A percentile compares a stretch with the other conserved stretches of the same genome.
phyloP scores from a whole-genome alignment of 2,113 vertebrate species.

The Oreochromis tanganicae region DNA sequence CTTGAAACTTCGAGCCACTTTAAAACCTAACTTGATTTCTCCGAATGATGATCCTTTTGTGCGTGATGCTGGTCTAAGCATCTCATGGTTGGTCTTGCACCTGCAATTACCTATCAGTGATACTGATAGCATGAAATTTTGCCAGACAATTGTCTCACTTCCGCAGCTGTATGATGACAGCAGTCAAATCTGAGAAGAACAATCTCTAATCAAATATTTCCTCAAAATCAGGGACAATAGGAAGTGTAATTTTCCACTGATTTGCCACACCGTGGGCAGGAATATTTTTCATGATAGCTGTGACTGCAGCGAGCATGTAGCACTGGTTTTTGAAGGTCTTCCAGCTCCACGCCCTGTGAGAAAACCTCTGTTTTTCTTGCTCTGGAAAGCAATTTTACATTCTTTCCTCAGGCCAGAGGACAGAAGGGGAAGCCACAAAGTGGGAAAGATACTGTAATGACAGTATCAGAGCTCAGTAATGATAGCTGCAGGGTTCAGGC shows the following conservation, averaged over 20 bases:
- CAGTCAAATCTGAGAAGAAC: background rate
- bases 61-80: background rate
- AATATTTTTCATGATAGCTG: background rate
- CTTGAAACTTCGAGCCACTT: background rate
- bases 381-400: constrained; percentile 40
- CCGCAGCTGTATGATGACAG: background rate
- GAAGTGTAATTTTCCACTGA: background rate
- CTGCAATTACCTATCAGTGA: background rate
- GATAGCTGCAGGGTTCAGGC: constrained; percentile 40
- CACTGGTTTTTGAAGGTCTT: background rate
- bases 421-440: background rate
- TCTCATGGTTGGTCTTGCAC: background rate
- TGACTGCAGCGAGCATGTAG: background rate
- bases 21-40: background rate
- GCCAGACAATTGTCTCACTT: background rate
- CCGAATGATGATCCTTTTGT: background rate
- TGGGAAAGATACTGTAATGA: constrained; percentile 40
- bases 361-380: constrained; percentile 25
- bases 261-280: background rate
- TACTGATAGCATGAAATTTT: background rate
- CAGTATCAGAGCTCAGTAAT: constrained; percentile 43
- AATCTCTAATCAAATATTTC: constrained; percentile 9
- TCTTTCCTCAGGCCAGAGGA: constrained; percentile 32
- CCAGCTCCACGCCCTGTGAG: constrained; percentile 39
- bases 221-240: background rate